These are phyloP conservation scores for Oasisia sp. DNA, from an alignment of 2,888 invertebrate species.

Conservation along the genomic window DNA sequence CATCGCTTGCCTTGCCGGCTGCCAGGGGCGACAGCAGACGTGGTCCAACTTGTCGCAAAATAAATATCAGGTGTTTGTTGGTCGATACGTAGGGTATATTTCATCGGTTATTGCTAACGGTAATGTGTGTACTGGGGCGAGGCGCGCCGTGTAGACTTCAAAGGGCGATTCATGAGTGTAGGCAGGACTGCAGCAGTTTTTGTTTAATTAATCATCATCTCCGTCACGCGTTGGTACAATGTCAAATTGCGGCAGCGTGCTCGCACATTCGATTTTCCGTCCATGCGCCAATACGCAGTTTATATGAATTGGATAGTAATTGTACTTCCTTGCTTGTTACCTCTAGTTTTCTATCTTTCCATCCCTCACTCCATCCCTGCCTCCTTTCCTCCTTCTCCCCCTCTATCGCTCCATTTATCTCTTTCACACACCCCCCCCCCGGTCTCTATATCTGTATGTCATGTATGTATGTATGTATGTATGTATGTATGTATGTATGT, in stretches of 20 bases:
- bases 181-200: background rate
- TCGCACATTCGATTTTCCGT: background rate
- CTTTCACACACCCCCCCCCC: background rate
- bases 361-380: background rate
- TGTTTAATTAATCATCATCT: background rate
- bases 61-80: background rate
- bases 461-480: no score
- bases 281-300: background rate
- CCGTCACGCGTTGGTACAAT: background rate
- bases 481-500: no score
- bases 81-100: background rate
- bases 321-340: background rate
- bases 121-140: background rate
- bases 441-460: no score
- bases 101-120: conserved; percentile 1
- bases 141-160: background rate
- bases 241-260: background rate
- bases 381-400: background rate
- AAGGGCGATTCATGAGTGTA: background rate
- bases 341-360: background rate
- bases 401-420: background rate
- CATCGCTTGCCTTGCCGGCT: background rate
- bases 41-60: background rate
- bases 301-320: background rate
- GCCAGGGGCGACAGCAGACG: background rate